Conservation (phyloP, 2,113 vertebrate genomes). For the Poicephalus meyeri region DNA sequence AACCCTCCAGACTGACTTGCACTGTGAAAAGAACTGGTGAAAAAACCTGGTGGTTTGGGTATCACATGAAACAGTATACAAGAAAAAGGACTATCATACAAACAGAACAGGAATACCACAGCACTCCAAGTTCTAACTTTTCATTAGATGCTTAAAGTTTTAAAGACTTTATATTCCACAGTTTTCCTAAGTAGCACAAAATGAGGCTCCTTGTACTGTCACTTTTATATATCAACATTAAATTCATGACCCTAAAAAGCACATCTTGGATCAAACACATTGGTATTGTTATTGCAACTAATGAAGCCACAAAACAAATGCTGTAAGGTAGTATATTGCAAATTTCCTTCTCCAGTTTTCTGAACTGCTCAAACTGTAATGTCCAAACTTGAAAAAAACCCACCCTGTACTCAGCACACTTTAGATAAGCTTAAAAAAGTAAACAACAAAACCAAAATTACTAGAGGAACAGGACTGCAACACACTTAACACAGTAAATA, state of each 20-base stretch:
- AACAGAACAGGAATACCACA: neutral
- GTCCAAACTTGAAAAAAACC: neutral
- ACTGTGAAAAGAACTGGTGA: neutral
- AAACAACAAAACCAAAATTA: neutral
- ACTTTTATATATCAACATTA: neutral
- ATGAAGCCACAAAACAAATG: neutral
- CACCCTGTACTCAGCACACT: neutral
- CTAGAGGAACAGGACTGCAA: neutral
- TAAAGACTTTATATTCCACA: neutral
- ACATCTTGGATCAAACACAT: neutral
- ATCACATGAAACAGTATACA: neutral
- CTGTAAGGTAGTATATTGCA: neutral
- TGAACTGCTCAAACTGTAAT: neutral
- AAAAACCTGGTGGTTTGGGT: neutral
- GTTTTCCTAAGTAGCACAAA: neutral
- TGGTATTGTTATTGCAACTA: neutral
- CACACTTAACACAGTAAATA: neutral
- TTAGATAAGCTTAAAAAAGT: neutral
- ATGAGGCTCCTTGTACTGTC: neutral
- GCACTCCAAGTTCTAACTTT: neutral
- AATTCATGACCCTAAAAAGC: neutral
- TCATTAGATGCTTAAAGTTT: neutral
- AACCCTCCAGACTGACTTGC: neutral
- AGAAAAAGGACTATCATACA: neutral
- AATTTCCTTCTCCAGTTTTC: neutral